Evolutionary conservation across 2,797 vertebrate species (phyloP).

Genomic region (Macrochelys suwanniensis): DNA sequence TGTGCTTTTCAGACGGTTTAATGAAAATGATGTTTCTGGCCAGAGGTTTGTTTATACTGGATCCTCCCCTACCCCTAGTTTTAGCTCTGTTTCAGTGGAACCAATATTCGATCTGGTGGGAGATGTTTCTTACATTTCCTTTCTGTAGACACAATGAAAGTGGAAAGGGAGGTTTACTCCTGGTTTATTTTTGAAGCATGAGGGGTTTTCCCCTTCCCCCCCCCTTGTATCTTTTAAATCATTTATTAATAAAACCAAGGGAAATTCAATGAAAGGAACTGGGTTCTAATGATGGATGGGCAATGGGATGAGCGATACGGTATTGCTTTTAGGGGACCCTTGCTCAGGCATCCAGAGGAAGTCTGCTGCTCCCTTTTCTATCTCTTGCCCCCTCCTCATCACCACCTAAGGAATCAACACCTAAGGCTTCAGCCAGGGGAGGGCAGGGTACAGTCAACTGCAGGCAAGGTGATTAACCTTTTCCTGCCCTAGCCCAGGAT

Average conservation of each 20-base stretch:
- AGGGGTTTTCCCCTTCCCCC: not conserved
- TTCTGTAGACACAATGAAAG: not conserved
- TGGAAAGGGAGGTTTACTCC: not conserved
- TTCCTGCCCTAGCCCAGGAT: not conserved
- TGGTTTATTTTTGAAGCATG: not conserved
- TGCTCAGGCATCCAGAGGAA: not conserved
- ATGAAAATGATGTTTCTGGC: not conserved
- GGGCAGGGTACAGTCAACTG: not conserved
- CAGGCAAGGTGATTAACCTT: too few relatives aligned
- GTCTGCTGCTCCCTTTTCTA: not conserved
- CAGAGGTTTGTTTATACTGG: not conserved
- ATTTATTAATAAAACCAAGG: not conserved
- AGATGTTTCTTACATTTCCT: not conserved
- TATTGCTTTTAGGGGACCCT: not conserved
- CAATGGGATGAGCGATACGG: not conserved
- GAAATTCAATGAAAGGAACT: not conserved
- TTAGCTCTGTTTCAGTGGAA: not conserved
- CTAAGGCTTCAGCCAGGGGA: not conserved
- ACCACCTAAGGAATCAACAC: not conserved
- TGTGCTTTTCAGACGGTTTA: not conserved
- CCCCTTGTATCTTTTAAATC: not conserved
- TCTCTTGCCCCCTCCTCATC: not conserved
- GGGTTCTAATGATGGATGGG: not conserved
- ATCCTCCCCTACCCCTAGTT: not conserved
- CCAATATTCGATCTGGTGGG: not conserved